phyloP scores from a whole-genome alignment of 2,113 vertebrate species.

The Scomber colias region DNA sequence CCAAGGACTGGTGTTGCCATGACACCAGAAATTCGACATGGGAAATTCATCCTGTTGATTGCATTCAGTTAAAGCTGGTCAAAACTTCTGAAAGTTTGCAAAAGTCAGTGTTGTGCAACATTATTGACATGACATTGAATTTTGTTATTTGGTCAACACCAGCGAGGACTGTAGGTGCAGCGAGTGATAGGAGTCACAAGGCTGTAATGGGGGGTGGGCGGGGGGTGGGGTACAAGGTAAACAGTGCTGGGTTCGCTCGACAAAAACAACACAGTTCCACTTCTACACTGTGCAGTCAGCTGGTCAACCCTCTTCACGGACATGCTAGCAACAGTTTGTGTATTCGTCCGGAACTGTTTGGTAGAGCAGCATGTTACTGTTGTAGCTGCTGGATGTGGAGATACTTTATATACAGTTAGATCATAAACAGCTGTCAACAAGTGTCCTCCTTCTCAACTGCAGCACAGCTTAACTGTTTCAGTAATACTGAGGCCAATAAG shows the following conservation, averaged over 20 bases:
- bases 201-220: neutral
- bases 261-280: neutral
- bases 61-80: neutral
- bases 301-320: neutral
- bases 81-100: neutral
- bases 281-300: neutral
- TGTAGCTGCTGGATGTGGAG: too few relatives aligned
- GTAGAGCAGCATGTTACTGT: too few relatives aligned
- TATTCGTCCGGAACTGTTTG: too few relatives aligned
- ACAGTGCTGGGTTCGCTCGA: neutral
- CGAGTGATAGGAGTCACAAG: slow-evolving; percentile 21
- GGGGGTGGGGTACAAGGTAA: neutral
- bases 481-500: too few relatives aligned
- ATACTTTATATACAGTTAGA: too few relatives aligned
- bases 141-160: slow-evolving; percentile 22
- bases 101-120: slow-evolving; percentile 8
- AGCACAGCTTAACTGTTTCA: too few relatives aligned
- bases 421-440: too few relatives aligned
- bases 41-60: neutral
- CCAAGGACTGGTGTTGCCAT: neutral
- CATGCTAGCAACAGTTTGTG: too few relatives aligned
- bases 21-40: neutral
- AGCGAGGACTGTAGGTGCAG: slow-evolving; percentile 18
- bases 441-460: too few relatives aligned
- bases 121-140: slow-evolving; percentile 43